Base-by-base conservation (phyloP, 2,888 invertebrate species). In the Amphiduros pacificus region DNA sequence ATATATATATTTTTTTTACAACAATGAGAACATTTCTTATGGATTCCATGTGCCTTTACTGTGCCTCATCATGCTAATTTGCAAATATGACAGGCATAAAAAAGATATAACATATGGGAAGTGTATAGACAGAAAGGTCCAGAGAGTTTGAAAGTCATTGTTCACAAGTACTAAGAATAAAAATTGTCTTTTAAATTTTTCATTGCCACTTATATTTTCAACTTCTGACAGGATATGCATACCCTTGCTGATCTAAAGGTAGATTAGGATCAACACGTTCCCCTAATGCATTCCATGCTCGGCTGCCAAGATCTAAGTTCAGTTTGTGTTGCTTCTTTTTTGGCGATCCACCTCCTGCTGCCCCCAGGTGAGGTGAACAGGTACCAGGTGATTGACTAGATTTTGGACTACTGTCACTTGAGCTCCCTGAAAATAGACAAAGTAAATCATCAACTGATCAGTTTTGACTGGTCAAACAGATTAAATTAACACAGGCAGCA, bases 241-340 rank as follows among this genome's bases (percentile, higher is more conserved):
- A 93, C 93, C 91, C 91, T 85, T 94, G 94, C 81, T 92, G 87
- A 81, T 93, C 92, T 70, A 94, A 86, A 68, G 93, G 91, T 73
- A 93, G 86, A 68, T 89, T 87, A 5, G 90, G 87, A 79, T 94
- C 93, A 70, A 94, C 89, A 66, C 89, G 86, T 79, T 91, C 91
- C 65, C 89, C 88, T 3, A 70, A 65, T 55, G 89, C 88, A 61
- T 88, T 88, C 44, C 83, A 76, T 63, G 86, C 86, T 62, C 85
- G 77, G 51, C 84, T 82, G 32, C 80, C 81, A 65, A 85, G 82
- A 70, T 86, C 85, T 63, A 87, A 75, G 36, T 82, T 82, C 27
- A 85, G 82, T 73, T 75, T 69, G 22, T 61, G 61, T 44, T 63
- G 58, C 29, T 61, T 62, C 44, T 62, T 65, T 40, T 62, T 65